phyloP scores from a whole-genome alignment of 2,888 invertebrate genomes.

The Dusona sp. region DNA sequence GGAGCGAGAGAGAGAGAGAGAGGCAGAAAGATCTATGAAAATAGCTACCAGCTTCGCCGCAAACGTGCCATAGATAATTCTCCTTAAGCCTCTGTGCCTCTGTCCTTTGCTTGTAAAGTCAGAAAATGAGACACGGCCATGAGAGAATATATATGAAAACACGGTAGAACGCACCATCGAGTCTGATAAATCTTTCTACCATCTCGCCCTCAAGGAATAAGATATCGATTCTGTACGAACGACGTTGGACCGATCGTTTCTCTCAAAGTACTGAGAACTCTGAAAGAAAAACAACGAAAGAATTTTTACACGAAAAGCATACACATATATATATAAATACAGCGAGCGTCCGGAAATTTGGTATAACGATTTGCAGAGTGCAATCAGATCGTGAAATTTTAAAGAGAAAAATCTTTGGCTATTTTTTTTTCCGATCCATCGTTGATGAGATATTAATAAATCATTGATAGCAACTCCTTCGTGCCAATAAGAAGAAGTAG shows the following conservation, averaged over 20 bases:
- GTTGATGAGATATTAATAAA: not conserved
- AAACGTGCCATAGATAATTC: constrained; percentile 11
- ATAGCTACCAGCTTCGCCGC: constrained; percentile 29
- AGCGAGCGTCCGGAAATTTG: not conserved
- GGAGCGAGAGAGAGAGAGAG: not conserved
- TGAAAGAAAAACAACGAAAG: not conserved
- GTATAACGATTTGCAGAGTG: not conserved
- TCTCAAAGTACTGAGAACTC: constrained; percentile 27
- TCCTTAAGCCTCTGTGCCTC: not conserved
- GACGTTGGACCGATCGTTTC: constrained; percentile 56
- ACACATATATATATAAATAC: not conserved
- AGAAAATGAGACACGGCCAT: constrained; percentile 47
- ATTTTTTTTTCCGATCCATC: not conserved
- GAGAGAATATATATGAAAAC: constrained; percentile 32
- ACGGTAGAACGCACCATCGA: constrained; percentile 14
- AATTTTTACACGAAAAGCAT: not conserved
- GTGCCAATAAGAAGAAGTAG: not conserved
- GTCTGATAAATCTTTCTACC: constrained; percentile 50
- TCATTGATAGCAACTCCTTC: not conserved
- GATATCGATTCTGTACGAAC: constrained; percentile 61
- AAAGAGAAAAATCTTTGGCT: not conserved
- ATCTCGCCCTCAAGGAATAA: constrained; percentile 50
- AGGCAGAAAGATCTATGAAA: constrained; percentile 15
- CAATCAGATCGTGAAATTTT: not conserved
- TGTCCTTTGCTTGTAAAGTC: constrained; percentile 19